phyloP scores from a whole-genome alignment of 2,113 vertebrate genomes.

The Indicator indicator region DNA sequence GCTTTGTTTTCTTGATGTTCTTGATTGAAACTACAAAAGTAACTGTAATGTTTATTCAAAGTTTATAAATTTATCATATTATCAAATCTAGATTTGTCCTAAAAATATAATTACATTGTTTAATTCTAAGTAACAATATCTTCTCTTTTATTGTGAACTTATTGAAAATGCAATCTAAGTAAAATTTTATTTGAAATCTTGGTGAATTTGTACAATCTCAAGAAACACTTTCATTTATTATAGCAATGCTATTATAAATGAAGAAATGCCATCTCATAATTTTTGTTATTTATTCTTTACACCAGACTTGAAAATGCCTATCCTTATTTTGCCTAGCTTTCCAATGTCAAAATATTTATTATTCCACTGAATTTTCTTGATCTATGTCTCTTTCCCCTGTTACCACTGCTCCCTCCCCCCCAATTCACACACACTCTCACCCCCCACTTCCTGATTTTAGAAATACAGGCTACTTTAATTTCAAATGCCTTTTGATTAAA shows the following conservation, averaged over 20 bases:
- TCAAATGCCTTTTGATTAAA: neutral
- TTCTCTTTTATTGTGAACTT: neutral
- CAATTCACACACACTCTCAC: too few relatives aligned
- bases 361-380: neutral
- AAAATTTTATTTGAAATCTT: neutral
- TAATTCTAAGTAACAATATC: neutral
- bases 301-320: neutral
- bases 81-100: neutral
- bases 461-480: neutral
- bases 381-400: neutral
- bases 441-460: neutral
- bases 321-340: neutral
- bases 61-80: neutral
- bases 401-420: accelerated
- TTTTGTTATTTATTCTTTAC: neutral
- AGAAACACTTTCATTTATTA: neutral
- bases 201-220: neutral
- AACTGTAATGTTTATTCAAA: neutral
- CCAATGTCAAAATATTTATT: neutral
- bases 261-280: neutral
- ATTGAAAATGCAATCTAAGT: neutral
- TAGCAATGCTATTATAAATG: neutral
- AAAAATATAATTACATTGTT: neutral
- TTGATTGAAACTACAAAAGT: neutral
- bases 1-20: neutral